Conservation (phyloP, 2,797 vertebrate genomes). For the Clarias laeviceps region DNA sequence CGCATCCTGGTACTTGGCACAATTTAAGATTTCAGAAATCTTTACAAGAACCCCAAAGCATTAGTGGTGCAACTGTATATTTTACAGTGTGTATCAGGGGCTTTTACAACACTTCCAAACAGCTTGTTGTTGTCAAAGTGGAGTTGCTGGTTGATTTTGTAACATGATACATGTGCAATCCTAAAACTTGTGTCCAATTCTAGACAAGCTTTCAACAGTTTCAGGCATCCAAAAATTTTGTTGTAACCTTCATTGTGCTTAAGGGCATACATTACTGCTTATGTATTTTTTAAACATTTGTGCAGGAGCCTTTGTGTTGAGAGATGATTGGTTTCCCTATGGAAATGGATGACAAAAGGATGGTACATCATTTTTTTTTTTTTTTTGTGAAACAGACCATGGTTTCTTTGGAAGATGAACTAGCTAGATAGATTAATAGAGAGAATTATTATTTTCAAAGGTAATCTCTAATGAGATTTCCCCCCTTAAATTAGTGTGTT, state of each 20-base stretch:
- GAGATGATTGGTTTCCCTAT: background rate
- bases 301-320: background rate
- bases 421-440: background rate
- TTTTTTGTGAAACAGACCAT: background rate
- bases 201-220: background rate
- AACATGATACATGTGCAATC: background rate
- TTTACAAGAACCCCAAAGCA: background rate
- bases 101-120: background rate
- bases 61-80: background rate
- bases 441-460: background rate
- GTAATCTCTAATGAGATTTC: background rate
- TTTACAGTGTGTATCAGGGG: background rate
- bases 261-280: background rate
- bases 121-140: background rate
- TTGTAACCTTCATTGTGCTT: background rate
- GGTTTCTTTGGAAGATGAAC: background rate
- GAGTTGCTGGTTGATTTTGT: background rate
- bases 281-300: background rate
- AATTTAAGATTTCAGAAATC: background rate
- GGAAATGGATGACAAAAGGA: background rate
- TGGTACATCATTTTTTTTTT: background rate
- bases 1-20: background rate
- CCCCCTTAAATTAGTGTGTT: background rate
- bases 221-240: background rate
- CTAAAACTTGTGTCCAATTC: background rate